A percentile compares a stretch with the other conserved stretches of the same genome.
Conservation (phyloP, 2,888 invertebrate genomes). For the Thecophora atra region DNA sequence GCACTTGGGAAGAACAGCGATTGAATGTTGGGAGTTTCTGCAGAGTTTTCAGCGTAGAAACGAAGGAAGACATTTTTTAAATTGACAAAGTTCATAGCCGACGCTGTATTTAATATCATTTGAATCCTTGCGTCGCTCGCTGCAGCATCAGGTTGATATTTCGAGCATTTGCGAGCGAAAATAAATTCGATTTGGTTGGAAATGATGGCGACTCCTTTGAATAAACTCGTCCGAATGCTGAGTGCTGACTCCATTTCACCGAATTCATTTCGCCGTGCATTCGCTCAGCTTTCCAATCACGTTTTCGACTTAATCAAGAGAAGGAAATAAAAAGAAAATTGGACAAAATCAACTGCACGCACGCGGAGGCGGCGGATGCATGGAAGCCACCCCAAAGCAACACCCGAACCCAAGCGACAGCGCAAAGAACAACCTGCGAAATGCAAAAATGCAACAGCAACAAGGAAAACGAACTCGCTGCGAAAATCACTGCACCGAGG, state of each 20-base stretch:
- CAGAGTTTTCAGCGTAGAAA: too few relatives aligned
- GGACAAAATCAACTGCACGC: slow-evolving; percentile 39
- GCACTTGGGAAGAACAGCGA: too few relatives aligned
- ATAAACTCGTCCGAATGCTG: neutral
- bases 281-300: slow-evolving; percentile 51
- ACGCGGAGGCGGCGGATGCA: slow-evolving; percentile 15
- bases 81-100: too few relatives aligned
- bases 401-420: neutral
- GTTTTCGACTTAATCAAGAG: slow-evolving; percentile 56
- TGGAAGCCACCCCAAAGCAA: neutral
- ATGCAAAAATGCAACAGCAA: slow-evolving; percentile 24
- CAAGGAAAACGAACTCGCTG: slow-evolving; percentile 15
- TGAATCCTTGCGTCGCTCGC: too few relatives aligned
- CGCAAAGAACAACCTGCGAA: neutral
- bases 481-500: slow-evolving; percentile 29
- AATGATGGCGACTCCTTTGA: neutral
- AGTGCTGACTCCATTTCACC: slow-evolving; percentile 21
- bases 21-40: too few relatives aligned
- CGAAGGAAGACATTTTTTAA: too few relatives aligned
- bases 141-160: neutral
- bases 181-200: neutral
- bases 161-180: slow-evolving; percentile 26
- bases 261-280: slow-evolving; percentile 41
- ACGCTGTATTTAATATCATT: too few relatives aligned
- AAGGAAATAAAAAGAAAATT: slow-evolving; percentile 33